phyloP scores from a whole-genome alignment of 2,888 invertebrate species.

The Lacanobia oleracea region DNA sequence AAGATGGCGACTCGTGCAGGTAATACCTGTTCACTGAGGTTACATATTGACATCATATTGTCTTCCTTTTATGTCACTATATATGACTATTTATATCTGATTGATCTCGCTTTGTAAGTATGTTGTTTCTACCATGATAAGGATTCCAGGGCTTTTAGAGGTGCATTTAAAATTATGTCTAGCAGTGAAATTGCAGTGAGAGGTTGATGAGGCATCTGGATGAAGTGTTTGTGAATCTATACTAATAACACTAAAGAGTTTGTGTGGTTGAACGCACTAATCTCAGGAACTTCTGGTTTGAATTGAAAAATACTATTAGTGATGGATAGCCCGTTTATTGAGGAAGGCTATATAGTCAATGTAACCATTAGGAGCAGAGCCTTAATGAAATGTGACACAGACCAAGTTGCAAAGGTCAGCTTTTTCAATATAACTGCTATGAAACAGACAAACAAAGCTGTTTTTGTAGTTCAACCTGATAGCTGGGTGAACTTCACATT shows the following conservation, averaged over 20 bases:
- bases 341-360: no score
- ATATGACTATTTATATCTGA: constrained; percentile 27
- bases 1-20: constrained; percentile 58
- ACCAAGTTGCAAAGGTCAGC: no score
- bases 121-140: constrained; percentile 6
- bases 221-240: background rate
- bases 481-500: no score
- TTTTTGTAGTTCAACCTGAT: background rate
- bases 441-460: background rate
- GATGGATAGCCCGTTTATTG: no score
- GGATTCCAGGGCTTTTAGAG: background rate
- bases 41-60: constrained; percentile 40
- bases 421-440: no score
- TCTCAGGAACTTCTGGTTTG: no score
- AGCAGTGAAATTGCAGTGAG: background rate
- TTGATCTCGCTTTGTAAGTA: constrained; percentile 18
- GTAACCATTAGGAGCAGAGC: no score
- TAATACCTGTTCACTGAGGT: constrained; percentile 43
- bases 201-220: background rate
- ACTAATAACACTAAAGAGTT: no score
- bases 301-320: no score
- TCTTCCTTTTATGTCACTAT: constrained; percentile 43
- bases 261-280: no score
- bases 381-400: no score
- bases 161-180: background rate